phyloP scores from a whole-genome alignment of 2,113 vertebrate species.

The Anoura caudifer region DNA sequence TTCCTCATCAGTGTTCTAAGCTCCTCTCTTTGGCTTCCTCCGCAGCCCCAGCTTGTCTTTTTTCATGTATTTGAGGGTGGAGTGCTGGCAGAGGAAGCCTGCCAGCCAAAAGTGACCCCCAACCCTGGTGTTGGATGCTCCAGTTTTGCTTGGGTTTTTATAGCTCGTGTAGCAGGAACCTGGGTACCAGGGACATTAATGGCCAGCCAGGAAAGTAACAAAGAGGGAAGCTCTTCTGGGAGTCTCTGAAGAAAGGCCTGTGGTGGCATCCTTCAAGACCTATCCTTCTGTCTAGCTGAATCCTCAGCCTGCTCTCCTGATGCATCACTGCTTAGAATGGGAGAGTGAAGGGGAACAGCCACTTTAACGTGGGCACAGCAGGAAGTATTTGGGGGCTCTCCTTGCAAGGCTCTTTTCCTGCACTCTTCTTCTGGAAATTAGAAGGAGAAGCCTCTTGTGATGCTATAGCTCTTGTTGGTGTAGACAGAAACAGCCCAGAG shows the following conservation, averaged over 20 bases:
- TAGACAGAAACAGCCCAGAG: not conserved
- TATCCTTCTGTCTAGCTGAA: not conserved
- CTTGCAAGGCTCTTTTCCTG: not conserved
- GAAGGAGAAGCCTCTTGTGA: not conserved
- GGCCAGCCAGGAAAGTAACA: not conserved
- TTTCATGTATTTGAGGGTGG: not conserved
- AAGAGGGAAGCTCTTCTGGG: not conserved
- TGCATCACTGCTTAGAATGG: not conserved
- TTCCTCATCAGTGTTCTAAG: not conserved
- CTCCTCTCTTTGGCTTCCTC: not conserved
- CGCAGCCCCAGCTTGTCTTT: not conserved
- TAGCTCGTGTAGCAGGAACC: not conserved
- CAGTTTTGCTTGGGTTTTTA: not conserved
- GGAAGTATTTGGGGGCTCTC: not conserved
- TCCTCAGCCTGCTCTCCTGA: not conserved
- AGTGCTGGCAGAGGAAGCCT: not conserved
- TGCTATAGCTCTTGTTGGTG: not conserved
- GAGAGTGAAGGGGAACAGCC: not conserved
- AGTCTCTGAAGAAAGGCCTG: not conserved
- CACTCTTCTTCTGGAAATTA: not conserved
- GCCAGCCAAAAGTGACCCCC: not conserved
- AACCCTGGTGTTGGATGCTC: not conserved
- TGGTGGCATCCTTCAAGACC: not conserved
- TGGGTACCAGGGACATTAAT: not conserved
- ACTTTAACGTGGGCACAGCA: not conserved